Conservation (phyloP, 2,797 vertebrate genomes). For the Anabacerthia variegaticeps region DNA sequence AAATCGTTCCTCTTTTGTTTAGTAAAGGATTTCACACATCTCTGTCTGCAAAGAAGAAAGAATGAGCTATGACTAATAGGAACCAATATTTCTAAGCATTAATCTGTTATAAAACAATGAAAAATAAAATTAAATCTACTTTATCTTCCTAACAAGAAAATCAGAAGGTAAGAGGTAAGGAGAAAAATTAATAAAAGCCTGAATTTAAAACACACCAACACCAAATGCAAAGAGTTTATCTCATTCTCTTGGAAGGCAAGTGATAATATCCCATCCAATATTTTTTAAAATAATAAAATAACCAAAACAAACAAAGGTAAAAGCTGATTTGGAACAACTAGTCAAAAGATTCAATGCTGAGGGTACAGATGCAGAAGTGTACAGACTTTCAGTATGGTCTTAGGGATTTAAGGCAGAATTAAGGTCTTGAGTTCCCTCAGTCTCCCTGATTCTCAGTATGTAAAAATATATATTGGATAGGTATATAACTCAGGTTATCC, state of each 20-base stretch:
- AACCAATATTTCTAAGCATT: constrained; percentile 54
- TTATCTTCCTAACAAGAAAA: constrained; percentile 42
- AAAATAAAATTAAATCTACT: constrained; percentile 29
- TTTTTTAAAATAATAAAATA: neutral
- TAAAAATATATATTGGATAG: neutral
- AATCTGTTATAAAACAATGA: constrained; percentile 53
- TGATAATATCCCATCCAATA: constrained; percentile 5
- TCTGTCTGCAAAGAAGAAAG: constrained; percentile 41
- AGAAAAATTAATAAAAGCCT: constrained; percentile 50
- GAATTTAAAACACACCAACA: constrained; percentile 51
- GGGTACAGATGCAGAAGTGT: neutral
- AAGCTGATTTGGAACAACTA: neutral
- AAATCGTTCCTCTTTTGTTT: constrained; percentile 66
- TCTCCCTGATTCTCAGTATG: neutral
- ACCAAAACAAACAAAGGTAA: neutral
- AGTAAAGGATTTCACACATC: constrained; percentile 41
- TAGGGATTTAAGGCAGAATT: neutral
- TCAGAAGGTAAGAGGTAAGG: constrained; percentile 15
- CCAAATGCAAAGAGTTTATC: constrained; percentile 28
- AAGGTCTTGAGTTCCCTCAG: neutral
- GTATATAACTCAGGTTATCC: neutral
- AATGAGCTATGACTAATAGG: constrained; percentile 51
- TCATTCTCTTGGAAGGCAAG: constrained; percentile 15
- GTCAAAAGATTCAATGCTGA: neutral
- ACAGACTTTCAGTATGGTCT: neutral